Conservation (phyloP, 1,140 invertebrate species). For the Pinna nobilis region DNA sequence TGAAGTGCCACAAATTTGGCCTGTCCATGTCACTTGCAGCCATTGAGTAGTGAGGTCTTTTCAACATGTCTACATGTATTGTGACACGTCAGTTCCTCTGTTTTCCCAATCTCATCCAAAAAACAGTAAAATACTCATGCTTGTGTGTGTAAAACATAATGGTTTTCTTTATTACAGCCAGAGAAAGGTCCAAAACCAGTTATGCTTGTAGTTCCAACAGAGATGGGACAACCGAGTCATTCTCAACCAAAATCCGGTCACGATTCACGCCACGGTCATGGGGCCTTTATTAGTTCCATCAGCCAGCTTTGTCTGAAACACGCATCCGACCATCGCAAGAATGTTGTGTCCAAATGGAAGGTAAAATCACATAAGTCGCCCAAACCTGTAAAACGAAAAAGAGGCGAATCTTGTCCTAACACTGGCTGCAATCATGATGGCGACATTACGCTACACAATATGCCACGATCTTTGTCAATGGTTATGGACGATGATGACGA, state of each 20-base stretch:
- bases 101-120: too few species aligned
- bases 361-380: slow-evolving; percentile 30
- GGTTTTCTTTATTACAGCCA: slow-evolving; percentile 27
- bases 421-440: background rate
- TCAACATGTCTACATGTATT: too few species aligned
- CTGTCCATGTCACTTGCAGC: too few species aligned
- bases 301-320: slow-evolving; percentile 53
- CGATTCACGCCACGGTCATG: slow-evolving; percentile 48
- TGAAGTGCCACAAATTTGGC: too few species aligned
- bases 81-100: too few species aligned
- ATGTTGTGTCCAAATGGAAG: slow-evolving; percentile 55
- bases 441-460: background rate
- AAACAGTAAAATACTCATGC: too few species aligned
- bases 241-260: slow-evolving; percentile 34
- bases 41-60: too few species aligned
- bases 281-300: slow-evolving; percentile 51
- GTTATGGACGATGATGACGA: too few species aligned
- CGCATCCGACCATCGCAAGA: slow-evolving; percentile 47
- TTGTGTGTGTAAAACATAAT: background rate
- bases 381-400: background rate
- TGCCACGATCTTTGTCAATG: background rate
- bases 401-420: background rate
- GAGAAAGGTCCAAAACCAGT: slow-evolving; percentile 49
- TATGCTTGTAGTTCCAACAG: slow-evolving; percentile 53
- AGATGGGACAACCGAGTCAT: slow-evolving; percentile 45